Conservation (phyloP, 2,113 vertebrate species). For the Alethe diademata region DNA sequence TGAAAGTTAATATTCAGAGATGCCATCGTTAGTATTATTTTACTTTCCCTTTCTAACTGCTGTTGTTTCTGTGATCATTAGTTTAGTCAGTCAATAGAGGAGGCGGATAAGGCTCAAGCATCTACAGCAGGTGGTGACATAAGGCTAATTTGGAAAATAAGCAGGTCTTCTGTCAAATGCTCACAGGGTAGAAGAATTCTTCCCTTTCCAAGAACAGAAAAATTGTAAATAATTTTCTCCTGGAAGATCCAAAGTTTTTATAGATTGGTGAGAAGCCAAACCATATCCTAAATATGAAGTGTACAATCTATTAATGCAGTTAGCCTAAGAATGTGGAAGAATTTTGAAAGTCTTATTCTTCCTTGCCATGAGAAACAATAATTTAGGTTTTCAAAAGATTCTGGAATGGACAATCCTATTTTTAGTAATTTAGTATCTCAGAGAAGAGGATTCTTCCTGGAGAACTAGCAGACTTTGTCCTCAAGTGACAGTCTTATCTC, state of each 20-base stretch:
- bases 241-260: not conserved
- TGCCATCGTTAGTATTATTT: not conserved
- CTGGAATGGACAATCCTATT: not conserved
- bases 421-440: not conserved
- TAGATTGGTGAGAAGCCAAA: not conserved
- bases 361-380: not conserved
- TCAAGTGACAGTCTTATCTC: not conserved
- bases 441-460: not conserved
- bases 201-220: not conserved
- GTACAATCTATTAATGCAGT: not conserved
- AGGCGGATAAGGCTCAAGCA: not conserved
- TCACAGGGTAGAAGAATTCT: not conserved
- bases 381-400: not conserved
- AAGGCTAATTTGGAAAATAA: not conserved
- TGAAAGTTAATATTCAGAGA: not conserved
- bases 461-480: not conserved
- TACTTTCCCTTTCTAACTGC: not conserved
- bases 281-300: not conserved
- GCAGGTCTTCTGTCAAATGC: not conserved
- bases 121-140: not conserved
- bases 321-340: not conserved
- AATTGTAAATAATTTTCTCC: not conserved
- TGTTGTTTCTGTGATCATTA: not conserved
- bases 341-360: not conserved
- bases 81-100: not conserved